Evolutionary conservation across 2,797 vertebrate species (phyloP).

Genomic region (Mormyrops boulengeri): DNA sequence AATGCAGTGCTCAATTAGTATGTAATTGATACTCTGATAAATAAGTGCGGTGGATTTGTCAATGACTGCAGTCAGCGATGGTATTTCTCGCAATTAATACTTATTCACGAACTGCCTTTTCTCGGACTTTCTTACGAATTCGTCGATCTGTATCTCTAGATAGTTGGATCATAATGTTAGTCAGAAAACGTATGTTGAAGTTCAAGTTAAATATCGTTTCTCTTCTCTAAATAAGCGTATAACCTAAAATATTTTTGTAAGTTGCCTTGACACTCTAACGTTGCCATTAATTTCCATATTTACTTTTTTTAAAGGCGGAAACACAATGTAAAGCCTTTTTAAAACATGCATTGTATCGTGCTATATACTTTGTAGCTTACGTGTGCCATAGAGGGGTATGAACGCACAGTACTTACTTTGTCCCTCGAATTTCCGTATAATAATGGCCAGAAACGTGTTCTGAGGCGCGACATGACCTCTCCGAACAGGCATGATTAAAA

Average conservation of each 20-base stretch:
- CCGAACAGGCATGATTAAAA: conserved; percentile 89
- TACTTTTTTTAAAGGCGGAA: background rate
- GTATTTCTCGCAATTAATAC: background rate
- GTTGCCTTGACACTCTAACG: background rate
- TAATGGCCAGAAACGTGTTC: conserved; percentile 95
- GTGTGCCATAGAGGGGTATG: background rate
- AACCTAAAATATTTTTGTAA: background rate
- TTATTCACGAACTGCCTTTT: background rate
- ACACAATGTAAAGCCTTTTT: background rate
- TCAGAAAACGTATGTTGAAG: background rate
- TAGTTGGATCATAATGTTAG: background rate
- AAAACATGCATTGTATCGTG: background rate
- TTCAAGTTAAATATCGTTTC: background rate
- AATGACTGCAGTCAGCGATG: background rate
- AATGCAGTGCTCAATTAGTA: background rate
- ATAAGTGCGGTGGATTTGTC: background rate
- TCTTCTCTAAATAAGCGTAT: background rate
- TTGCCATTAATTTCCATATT: background rate
- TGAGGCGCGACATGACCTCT: conserved; percentile 98
- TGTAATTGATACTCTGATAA: background rate
- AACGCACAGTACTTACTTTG: conserved; percentile 80
- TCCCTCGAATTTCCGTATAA: conserved; percentile 98
- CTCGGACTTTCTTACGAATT: background rate
- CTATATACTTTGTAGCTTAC: background rate
- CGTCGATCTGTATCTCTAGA: background rate